Percentiles rank a stretch among this genome's conserved stretches.
Evolutionary conservation across 2,888 invertebrate species (phyloP).

Genomic region (Lutraria lutraria): DNA sequence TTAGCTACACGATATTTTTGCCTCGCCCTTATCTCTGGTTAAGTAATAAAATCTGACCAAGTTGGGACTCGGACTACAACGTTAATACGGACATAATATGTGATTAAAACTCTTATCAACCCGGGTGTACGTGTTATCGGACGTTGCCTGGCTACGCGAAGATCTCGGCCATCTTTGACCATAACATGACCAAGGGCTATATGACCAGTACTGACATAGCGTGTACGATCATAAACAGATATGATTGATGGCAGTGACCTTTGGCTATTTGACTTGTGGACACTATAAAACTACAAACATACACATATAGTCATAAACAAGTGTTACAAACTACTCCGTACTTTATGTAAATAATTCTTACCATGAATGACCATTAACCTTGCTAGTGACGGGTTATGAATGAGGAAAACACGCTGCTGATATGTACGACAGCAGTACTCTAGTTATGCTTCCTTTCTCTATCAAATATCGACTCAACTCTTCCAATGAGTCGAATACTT

Average conservation of each 20-base stretch:
- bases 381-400: not conserved
- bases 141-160: constrained; percentile 50
- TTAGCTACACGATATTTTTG: not conserved
- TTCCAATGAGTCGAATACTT: not conserved
- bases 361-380: constrained; percentile 38
- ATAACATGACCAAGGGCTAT: constrained; percentile 56
- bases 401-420: not conserved
- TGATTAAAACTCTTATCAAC: constrained; percentile 48
- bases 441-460: not conserved
- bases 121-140: constrained; percentile 54
- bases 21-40: not conserved
- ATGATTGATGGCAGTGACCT: constrained; percentile 58
- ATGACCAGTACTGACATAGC: constrained; percentile 57
- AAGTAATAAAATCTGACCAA: not conserved
- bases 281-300: constrained; percentile 39
- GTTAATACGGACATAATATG: constrained; percentile 45
- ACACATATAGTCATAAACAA: constrained; percentile 26
- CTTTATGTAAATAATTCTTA: constrained; percentile 33
- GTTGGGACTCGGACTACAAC: not conserved
- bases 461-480: not conserved
- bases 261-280: constrained; percentile 44
- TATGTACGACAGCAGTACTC: not conserved
- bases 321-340: constrained; percentile 27
- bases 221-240: constrained; percentile 53
- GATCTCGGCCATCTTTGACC: constrained; percentile 51